Evolutionary conservation across 2,888 invertebrate genomes (phyloP).

Genomic region (Stratiomys singularior): DNA sequence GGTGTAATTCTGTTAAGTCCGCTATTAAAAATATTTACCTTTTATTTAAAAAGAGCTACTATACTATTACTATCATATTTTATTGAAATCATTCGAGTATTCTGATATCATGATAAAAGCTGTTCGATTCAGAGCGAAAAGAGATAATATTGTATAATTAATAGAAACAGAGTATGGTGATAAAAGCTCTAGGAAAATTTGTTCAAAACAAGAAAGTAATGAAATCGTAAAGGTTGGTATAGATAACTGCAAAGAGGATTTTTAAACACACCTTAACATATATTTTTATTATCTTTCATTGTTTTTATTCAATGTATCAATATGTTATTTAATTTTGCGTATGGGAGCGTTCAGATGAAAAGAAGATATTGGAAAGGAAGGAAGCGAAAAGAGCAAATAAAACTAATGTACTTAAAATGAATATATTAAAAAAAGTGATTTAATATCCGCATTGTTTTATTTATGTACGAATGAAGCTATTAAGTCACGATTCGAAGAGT

Average conservation of each 20-base stretch:
- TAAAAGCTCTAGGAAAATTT: slow-evolving; percentile 36
- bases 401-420: slow-evolving; percentile 52
- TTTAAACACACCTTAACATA: slow-evolving; percentile 28
- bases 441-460: slow-evolving; percentile 47
- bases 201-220: slow-evolving; percentile 27
- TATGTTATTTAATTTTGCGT: slow-evolving; percentile 41
- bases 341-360: not conserved
- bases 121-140: slow-evolving; percentile 6
- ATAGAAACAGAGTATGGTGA: slow-evolving; percentile 28
- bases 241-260: not conserved
- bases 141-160: slow-evolving; percentile 27
- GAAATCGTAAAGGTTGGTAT: not conserved
- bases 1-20: slow-evolving; percentile 19
- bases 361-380: slow-evolving; percentile 21
- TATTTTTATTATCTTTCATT: slow-evolving; percentile 35
- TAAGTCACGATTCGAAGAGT: no score
- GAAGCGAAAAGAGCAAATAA: slow-evolving; percentile 45
- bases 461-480: no score
- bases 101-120: not conserved
- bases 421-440: slow-evolving; percentile 51
- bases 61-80: slow-evolving; percentile 16
- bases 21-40: not conserved
- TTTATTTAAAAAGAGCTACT: slow-evolving; percentile 18
- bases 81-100: slow-evolving; percentile 5
- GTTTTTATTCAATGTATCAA: slow-evolving; percentile 31